Base-by-base conservation (phyloP, 2,113 vertebrate genomes). In the Romanogobio albipinnatus region DNA sequence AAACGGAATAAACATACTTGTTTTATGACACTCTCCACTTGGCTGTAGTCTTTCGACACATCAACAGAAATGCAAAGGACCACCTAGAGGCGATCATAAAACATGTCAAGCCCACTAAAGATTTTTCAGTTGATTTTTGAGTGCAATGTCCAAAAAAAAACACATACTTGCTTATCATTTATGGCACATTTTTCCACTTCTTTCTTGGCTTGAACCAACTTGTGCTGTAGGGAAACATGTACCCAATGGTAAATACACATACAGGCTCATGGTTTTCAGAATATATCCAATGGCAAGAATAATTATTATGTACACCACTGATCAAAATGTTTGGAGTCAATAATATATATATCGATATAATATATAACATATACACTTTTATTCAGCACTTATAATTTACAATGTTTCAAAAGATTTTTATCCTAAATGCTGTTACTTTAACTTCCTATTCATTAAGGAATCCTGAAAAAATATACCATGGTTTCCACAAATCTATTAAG, bases 11-110 rank as follows among this genome's bases (percentile, higher is more conserved):
- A 47, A 73, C 93, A 93, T 93, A 99, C 98, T 94, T 99, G 98
- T 92, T 99, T 99, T 51, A 99, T 96, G 87, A 97, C 97, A 43
- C 95, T 98, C 90, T 98, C 97, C 86, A 99, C 97, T 90, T 98
- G 96, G 86, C 94, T 93, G 0, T 97, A 99, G 85, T 99, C 97
- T 92, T 97, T 97, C 29, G 97, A 97, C 10, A 99, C 96, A 87
- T 99, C 98, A 36, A 99, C 96, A 1, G 98, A 99, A 91, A 98
- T 98, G 91, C 96, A 98, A 0, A 99, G 96, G 62, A 99, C 98
- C 83, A 99, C 98, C 98, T 99, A 87, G 66, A 78, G 24, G 88
- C 84, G 80, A 36, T 15, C 8, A 77, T 36, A 24, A 86, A 73
- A 70, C 0, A 19, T 4, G 15, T 19, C 1, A 68, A 4, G 15